Base-by-base conservation (phyloP, 1,140 invertebrate species). In the Triops longicaudatus region DNA sequence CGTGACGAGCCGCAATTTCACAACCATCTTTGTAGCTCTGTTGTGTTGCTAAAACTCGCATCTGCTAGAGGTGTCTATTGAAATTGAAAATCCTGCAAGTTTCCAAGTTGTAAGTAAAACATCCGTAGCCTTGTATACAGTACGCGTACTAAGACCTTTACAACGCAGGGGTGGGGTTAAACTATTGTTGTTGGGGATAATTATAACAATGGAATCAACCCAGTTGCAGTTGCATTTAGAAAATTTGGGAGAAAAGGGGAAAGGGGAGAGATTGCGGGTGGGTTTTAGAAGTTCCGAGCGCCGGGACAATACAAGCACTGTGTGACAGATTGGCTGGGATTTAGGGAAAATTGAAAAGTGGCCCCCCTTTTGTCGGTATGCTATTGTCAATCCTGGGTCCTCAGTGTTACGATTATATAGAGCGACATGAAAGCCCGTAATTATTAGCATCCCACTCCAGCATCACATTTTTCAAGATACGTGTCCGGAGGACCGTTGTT, bases 281-380 rank as follows among this genome's bases (percentile, higher is more conserved):
- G 50, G 50, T 63, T 37, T 37, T 63, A 10, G 50, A 63, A 22
- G 14, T 63, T 17, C 50, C 50, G 17, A 22, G 17, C 17, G 10
- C 50, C 14, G 14, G 50, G 50, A 63, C 50, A 63, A 63, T 63
- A 63, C 50, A 3, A 63, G 50, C 22, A 9, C 50, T 63, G 50
- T 63, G 50, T 63, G 50, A 63, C 50, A 63, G 50, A 63, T 63
- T 63, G 50, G 50, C 50, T 22, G 22, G 50, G 50, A 63, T 63
- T 63, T 63, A 37, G 31, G 50, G 50, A 63, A 63, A 63, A 63
- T 63, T 63, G 50, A 63, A 63, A 63, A 63, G 50, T 63, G 50
- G 50, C 50, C 50, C 22, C 50, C 50, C 50, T 22, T 63, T 63
- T 63, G 50, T 63, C 50, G 50, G 50, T 63, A 63, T 63, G 50